phyloP scores from a whole-genome alignment of 2,113 vertebrate genomes.

The Tretioscincus oriximinensis region DNA sequence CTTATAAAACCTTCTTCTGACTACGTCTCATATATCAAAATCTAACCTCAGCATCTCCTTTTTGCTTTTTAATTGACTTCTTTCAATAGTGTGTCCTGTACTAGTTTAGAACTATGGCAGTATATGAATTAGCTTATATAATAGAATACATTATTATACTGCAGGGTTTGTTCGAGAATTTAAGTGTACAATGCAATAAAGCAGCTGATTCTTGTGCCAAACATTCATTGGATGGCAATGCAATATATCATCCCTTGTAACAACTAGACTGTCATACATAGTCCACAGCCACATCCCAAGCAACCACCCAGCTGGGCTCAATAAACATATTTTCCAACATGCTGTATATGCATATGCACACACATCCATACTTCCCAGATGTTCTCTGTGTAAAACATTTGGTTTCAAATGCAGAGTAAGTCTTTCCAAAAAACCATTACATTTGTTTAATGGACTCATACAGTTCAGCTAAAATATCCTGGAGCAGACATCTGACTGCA shows the following conservation, averaged over 20 bases:
- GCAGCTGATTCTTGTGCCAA: constrained; percentile 54
- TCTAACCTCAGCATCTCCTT: not conserved
- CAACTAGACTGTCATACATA: constrained; percentile 71
- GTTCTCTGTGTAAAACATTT: constrained; percentile 79
- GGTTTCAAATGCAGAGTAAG: constrained; percentile 67
- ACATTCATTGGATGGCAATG: constrained; percentile 64
- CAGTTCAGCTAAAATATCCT: constrained; percentile 77
- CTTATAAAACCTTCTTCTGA: not conserved
- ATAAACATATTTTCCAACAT: constrained; percentile 73
- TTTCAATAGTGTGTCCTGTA: constrained; percentile 26
- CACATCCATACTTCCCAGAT: constrained; percentile 77
- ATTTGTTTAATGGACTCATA: constrained; percentile 77
- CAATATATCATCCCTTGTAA: constrained; percentile 69
- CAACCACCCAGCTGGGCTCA: constrained; percentile 70
- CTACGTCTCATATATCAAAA: rapidly evolving
- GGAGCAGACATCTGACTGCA: constrained; percentile 75
- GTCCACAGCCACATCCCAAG: constrained; percentile 73
- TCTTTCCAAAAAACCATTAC: constrained; percentile 75
- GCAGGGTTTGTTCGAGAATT: constrained; percentile 50
- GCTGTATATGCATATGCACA: constrained; percentile 61
- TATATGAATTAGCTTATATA: constrained; percentile 36
- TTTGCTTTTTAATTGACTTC: not conserved
- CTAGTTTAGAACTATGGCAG: constrained; percentile 29
- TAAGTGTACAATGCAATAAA: constrained; percentile 53
- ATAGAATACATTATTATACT: constrained; percentile 20